Percentiles rank a stretch among this genome's conserved stretches.
phyloP scores from a whole-genome alignment of 2,797 vertebrate genomes.

The Microcaecilia unicolor region DNA sequence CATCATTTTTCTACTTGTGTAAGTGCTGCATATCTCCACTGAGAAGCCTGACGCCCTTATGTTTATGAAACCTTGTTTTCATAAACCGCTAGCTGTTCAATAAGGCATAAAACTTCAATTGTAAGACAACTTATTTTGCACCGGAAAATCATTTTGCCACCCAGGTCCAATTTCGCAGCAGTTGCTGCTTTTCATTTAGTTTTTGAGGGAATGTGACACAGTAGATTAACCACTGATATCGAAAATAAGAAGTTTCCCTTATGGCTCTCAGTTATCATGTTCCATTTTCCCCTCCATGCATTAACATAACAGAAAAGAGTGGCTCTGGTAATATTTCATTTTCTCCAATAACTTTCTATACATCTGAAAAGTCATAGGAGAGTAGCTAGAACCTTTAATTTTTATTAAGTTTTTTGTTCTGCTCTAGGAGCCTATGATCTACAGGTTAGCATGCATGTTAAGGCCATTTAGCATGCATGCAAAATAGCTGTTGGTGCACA shows the following conservation, averaged over 20 bases:
- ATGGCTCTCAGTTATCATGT: slow-evolving; percentile 2
- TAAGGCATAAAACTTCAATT: slow-evolving; percentile 44
- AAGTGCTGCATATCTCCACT: not conserved
- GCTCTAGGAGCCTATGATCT: no score
- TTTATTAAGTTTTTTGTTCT: no score
- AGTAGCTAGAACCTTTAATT: no score
- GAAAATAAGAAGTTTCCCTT: slow-evolving; percentile 7
- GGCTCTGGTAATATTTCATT: no score
- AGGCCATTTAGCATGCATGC: no score
- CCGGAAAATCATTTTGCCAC: slow-evolving; percentile 40
- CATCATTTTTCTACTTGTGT: not conserved
- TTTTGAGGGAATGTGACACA: slow-evolving; percentile 35
- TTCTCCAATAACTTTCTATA: no score
- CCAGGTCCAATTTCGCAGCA: slow-evolving; percentile 26
- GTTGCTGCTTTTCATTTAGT: slow-evolving; percentile 36
- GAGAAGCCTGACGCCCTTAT: not conserved
- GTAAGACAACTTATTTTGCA: slow-evolving; percentile 44
- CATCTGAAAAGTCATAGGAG: no score
- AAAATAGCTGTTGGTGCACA: no score
- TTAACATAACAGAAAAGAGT: no score
- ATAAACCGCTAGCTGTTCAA: slow-evolving; percentile 46
- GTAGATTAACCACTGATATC: slow-evolving; percentile 39
- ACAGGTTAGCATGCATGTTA: no score
- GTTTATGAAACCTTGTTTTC: slow-evolving; percentile 42
- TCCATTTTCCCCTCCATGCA: no score